These are phyloP conservation scores for Spodoptera exigua DNA, from an alignment of 2,888 invertebrate genomes.

Conservation along the genomic window DNA sequence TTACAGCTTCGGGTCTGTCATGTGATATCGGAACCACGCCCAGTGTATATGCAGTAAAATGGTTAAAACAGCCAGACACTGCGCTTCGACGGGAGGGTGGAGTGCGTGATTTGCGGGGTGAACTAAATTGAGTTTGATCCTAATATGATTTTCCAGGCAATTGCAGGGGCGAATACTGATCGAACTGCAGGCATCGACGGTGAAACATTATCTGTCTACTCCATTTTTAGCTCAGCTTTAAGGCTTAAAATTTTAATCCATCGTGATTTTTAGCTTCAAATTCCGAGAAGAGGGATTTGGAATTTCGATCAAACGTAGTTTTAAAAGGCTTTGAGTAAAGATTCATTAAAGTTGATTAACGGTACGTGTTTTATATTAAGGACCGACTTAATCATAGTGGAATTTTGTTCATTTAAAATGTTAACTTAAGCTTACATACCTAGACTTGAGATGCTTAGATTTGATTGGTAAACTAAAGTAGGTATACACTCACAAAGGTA, in stretches of 20 bases:
- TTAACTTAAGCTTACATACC: no score
- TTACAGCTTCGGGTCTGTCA: neutral
- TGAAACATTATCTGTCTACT: conserved; percentile 18
- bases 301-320: neutral
- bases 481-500: no score
- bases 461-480: no score
- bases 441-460: no score
- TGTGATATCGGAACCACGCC: conserved; percentile 10
- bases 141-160: conserved; percentile 63
- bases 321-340: no score
- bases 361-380: no score
- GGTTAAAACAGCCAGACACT: conserved; percentile 57
- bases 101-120: conserved; percentile 57
- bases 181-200: conserved; percentile 13
- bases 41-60: conserved; percentile 45
- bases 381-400: no score
- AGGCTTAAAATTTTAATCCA: conserved; percentile 1
- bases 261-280: neutral
- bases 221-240: conserved; percentile 11
- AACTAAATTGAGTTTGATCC: conserved; percentile 55
- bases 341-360: no score
- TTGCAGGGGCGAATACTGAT: conserved; percentile 59
- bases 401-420: no score
- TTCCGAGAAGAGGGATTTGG: neutral
- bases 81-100: conserved; percentile 47